These are phyloP conservation scores for Smutsia temminckii DNA, from an alignment of 2,797 vertebrate genomes.

Conservation along the genomic window DNA sequence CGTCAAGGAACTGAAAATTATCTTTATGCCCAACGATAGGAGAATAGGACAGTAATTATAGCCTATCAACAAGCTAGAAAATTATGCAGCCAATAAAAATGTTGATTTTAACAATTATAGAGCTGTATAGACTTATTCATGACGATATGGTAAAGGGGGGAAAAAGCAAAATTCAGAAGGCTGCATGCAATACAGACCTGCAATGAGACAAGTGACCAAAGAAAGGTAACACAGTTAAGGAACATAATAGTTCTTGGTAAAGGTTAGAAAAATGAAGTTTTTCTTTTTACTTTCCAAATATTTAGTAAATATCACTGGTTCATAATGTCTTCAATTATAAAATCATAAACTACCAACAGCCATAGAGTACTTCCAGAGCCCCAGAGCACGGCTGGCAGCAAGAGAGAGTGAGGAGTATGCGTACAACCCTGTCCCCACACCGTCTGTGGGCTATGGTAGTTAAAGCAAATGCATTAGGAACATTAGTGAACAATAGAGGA, in stretches of 20 bases:
- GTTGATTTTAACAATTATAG: neutral
- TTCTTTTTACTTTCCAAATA: conserved; percentile 3
- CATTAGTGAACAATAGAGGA: neutral
- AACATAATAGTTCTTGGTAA: neutral
- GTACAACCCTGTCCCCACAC: neutral
- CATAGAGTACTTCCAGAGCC: neutral
- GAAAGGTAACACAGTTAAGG: neutral
- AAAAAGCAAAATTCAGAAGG: neutral
- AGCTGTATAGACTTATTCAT: neutral
- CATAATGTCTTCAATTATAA: neutral
- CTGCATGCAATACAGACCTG: neutral
- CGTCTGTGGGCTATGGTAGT: neutral
- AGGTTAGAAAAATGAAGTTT: neutral
- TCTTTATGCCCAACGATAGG: neutral
- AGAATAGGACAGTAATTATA: neutral
- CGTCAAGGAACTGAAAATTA: conserved; percentile 30
- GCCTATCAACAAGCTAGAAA: neutral
- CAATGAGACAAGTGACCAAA: neutral
- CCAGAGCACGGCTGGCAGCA: neutral
- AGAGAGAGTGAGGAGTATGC: neutral
- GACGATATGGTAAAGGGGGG: neutral
- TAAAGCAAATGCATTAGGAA: neutral
- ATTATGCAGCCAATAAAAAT: neutral
- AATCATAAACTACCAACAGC: neutral
- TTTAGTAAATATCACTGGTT: neutral